A percentile compares a stretch with the other conserved stretches of the same genome.
These are phyloP conservation scores for Epizoanthus illoricatus DNA, from an alignment of 92 coral and sea anemone genomes.

Conservation along the genomic window DNA sequence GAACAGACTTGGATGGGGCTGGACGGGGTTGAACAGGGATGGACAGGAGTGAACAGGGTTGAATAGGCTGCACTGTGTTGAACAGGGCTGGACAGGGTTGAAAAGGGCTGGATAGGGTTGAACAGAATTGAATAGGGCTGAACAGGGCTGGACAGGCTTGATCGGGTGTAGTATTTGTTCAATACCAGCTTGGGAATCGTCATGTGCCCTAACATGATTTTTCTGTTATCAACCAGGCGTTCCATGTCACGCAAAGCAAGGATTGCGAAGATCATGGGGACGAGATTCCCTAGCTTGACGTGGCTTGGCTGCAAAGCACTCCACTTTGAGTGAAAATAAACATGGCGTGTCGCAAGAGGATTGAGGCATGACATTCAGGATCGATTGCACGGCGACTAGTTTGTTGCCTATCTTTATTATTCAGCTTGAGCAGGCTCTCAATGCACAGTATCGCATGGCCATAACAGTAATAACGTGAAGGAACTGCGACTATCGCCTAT, in stretches of 20 bases:
- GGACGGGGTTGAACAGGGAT: no score
- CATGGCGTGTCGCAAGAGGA: neutral
- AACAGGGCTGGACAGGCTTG: no score
- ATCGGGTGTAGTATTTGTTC: no score
- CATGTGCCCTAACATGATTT: no score
- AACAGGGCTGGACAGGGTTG: no score
- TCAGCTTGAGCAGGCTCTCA: neutral
- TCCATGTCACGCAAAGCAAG: no score
- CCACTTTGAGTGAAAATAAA: constrained; percentile 23
- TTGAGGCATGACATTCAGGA: neutral
- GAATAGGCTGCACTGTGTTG: no score
- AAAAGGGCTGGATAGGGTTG: no score
- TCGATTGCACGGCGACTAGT: neutral
- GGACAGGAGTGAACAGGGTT: no score
- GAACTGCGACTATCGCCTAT: neutral
- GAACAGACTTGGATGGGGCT: no score
- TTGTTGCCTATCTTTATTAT: neutral
- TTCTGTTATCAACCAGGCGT: neutral
- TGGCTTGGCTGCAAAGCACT: constrained; percentile 21
- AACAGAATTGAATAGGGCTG: no score
- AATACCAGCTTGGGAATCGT: no score
- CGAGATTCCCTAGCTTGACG: neutral
- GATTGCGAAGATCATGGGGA: neutral
- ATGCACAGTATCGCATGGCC: neutral
- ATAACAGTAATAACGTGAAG: neutral